Conservation (phyloP, 2,888 invertebrate species). For the Cataglyphis cursor region DNA sequence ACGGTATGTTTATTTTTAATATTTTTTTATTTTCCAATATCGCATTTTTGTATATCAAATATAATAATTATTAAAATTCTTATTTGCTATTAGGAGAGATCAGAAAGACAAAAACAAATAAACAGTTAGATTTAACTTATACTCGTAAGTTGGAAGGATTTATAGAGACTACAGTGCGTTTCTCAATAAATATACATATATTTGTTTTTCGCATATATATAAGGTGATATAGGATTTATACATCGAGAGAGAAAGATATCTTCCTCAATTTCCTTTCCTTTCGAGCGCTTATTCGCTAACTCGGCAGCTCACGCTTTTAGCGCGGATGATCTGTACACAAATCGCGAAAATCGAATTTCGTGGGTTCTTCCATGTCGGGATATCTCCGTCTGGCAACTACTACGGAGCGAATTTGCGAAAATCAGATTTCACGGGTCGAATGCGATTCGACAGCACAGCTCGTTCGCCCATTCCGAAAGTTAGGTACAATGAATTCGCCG, state of each 20-base stretch:
- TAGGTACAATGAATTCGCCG: constrained; percentile 67
- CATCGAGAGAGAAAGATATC: constrained; percentile 22
- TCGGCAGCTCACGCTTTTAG: constrained; percentile 55
- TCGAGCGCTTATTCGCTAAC: constrained; percentile 50
- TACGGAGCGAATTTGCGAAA: constrained; percentile 67
- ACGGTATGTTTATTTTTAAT: not conserved
- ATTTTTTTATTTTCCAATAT: not conserved
- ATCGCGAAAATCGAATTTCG: constrained; percentile 71
- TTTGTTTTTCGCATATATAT: constrained; percentile 39
- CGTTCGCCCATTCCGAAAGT: constrained; percentile 54
- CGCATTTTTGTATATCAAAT: not conserved
- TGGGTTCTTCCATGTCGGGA: constrained; percentile 50
- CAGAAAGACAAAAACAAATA: not conserved
- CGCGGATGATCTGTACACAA: constrained; percentile 64
- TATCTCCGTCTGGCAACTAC: constrained; percentile 42
- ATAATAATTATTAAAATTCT: not conserved
- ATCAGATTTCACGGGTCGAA: constrained; percentile 73
- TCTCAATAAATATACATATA: constrained; percentile 37
- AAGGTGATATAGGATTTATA: constrained; percentile 15
- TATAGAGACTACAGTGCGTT: not conserved
- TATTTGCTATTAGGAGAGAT: not conserved
- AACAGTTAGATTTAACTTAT: constrained; percentile 17
- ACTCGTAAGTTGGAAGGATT: not conserved
- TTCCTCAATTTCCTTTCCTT: constrained; percentile 25
- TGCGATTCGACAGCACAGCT: constrained; percentile 69